phyloP scores from a whole-genome alignment of 1,140 invertebrate species.

The Zaprionus davidi region DNA sequence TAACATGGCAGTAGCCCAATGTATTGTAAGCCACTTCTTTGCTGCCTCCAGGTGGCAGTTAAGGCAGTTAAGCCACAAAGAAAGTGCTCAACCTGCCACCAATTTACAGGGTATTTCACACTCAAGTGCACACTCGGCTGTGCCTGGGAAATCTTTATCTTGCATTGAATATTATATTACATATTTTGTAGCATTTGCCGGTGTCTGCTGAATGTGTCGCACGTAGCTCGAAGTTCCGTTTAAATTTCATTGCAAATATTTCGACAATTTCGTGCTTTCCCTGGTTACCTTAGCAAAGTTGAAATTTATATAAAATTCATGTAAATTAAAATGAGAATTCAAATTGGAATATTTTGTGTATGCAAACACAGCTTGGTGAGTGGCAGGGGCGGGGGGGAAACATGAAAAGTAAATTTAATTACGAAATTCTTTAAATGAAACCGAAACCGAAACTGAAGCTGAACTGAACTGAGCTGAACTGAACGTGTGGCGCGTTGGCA shows the following conservation, averaged over 20 bases:
- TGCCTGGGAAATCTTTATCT: not conserved
- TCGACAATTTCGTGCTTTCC: not conserved
- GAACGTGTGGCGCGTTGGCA: not conserved
- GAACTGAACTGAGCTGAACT: not conserved
- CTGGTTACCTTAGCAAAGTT: constrained; percentile 13
- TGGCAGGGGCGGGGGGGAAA: not conserved
- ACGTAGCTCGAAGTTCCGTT: not conserved
- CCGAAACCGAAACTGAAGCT: constrained; percentile 1
- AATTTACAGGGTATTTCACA: not conserved
- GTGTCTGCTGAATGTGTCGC: not conserved
- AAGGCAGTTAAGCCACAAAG: not conserved
- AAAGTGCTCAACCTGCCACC: not conserved
- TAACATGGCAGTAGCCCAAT: not conserved
- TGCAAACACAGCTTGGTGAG: not conserved
- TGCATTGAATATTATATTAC: not conserved
- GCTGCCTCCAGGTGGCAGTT: too few relatives aligned
- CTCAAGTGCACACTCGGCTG: not conserved
- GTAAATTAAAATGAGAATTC: constrained; percentile 16
- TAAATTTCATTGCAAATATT: not conserved
- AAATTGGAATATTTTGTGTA: constrained; percentile 18
- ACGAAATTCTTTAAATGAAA: constrained; percentile 23
- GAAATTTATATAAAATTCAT: constrained; percentile 14
- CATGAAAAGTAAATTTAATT: constrained; percentile 20
- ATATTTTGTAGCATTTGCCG: not conserved
- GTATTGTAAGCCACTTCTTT: not conserved